phyloP scores from a whole-genome alignment of 2,113 vertebrate genomes.

The Cephalopholis sonnerati region DNA sequence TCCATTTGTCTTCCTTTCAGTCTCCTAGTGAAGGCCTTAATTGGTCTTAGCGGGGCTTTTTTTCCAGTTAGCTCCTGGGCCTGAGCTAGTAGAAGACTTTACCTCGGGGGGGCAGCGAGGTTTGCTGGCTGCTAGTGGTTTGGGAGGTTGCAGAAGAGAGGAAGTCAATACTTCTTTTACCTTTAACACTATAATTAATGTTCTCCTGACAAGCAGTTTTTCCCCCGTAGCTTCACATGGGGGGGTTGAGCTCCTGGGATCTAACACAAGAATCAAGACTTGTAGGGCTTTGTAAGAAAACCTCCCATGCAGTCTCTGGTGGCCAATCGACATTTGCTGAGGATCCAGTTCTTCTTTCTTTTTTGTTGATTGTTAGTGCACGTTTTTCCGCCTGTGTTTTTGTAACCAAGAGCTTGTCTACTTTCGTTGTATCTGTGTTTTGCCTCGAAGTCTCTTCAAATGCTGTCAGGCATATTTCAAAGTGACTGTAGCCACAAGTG shows the following conservation, averaged over 20 bases:
- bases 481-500: background rate
- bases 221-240: slow-evolving; percentile 71
- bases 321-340: slow-evolving; percentile 73
- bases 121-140: slow-evolving; percentile 79
- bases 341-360: slow-evolving; percentile 38
- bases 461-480: slow-evolving; percentile 13
- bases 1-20: slow-evolving; percentile 99
- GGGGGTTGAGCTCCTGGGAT: slow-evolving; percentile 78
- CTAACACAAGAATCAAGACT: slow-evolving; percentile 80
- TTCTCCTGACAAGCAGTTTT: slow-evolving; percentile 87
- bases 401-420: background rate
- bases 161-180: slow-evolving; percentile 93
- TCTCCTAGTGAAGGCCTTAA: slow-evolving; percentile 97
- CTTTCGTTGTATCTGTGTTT: slow-evolving; percentile 18
- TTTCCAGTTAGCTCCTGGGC: slow-evolving; percentile 90
- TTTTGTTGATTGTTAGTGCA: slow-evolving; percentile 40
- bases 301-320: slow-evolving; percentile 64
- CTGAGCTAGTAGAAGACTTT: slow-evolving; percentile 87
- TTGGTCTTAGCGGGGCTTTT: slow-evolving; percentile 98
- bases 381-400: slow-evolving; percentile 13
- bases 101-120: slow-evolving; percentile 83
- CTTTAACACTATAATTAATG: slow-evolving; percentile 98
- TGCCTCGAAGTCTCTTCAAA: slow-evolving; percentile 8
- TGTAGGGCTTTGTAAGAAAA: slow-evolving; percentile 72
- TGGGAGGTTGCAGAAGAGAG: slow-evolving; percentile 83